Conservation (phyloP, 2,113 vertebrate species). For the Bombycilla garrulus region DNA sequence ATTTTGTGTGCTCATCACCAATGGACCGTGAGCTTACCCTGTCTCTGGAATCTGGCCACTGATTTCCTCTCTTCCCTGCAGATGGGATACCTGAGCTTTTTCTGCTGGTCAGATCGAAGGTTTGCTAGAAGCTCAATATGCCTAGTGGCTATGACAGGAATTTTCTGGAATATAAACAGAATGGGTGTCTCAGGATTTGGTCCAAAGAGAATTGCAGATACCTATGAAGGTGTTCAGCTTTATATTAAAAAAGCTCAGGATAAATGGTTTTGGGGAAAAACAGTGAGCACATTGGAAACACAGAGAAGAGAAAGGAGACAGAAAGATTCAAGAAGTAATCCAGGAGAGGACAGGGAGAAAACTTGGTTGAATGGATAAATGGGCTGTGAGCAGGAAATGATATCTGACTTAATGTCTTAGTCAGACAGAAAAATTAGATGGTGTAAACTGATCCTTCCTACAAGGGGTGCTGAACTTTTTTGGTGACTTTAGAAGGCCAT, state of each 20-base stretch:
- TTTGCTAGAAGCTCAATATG: neutral
- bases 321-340: neutral
- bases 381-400: slow-evolving; percentile 56
- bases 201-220: neutral
- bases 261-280: neutral
- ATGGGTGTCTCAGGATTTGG: neutral
- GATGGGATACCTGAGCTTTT: neutral
- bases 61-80: neutral
- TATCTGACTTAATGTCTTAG: slow-evolving; percentile 72
- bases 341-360: neutral
- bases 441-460: slow-evolving; percentile 69
- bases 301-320: neutral
- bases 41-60: neutral
- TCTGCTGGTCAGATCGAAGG: neutral
- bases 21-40: neutral
- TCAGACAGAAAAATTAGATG: slow-evolving; percentile 75
- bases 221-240: neutral
- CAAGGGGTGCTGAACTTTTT: slow-evolving; percentile 69
- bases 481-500: slow-evolving; percentile 71
- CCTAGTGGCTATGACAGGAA: neutral
- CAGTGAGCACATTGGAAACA: neutral
- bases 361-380: slow-evolving; percentile 31
- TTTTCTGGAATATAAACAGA: neutral
- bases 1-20: neutral
- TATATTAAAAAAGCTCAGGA: neutral